Evolutionary conservation across 1,140 invertebrate genomes (phyloP).

Genomic region (Halyomorpha halys): DNA sequence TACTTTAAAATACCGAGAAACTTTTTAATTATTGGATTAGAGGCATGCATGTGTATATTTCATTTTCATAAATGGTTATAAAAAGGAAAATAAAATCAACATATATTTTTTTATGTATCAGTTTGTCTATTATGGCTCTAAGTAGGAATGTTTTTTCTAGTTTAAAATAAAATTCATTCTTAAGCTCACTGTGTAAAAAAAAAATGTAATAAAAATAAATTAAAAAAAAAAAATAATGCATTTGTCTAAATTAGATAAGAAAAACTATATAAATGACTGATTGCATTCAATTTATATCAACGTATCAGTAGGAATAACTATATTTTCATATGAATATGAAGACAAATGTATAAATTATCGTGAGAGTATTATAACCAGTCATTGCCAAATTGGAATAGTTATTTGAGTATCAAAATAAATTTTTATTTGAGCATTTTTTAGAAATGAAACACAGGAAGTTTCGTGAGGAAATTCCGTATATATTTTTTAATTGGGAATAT

Average conservation of each 20-base stretch:
- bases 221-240: conserved; percentile 5
- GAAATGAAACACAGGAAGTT: neutral
- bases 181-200: conserved; percentile 15
- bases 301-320: conserved; percentile 23
- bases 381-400: conserved; percentile 21
- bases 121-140: conserved; percentile 13
- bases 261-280: conserved; percentile 18
- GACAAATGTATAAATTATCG: conserved; percentile 17
- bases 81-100: neutral
- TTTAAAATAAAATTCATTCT: conserved; percentile 18
- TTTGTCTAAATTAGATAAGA: conserved; percentile 20
- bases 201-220: neutral
- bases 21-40: no score
- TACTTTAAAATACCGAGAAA: no score
- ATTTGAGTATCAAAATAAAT: conserved; percentile 9
- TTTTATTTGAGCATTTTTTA: conserved; percentile 1
- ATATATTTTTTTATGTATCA: conserved; percentile 17
- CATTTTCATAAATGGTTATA: no score
- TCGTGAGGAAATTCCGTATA: conserved; percentile 6
- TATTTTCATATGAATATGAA: conserved; percentile 22
- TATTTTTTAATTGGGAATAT: conserved; percentile 14
- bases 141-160: conserved; percentile 16
- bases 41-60: no score
- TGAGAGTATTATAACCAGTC: conserved; percentile 17
- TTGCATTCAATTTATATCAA: conserved; percentile 24